Conservation (phyloP, 92 coral and sea anemone species). For the Epizoanthus rinbou region DNA sequence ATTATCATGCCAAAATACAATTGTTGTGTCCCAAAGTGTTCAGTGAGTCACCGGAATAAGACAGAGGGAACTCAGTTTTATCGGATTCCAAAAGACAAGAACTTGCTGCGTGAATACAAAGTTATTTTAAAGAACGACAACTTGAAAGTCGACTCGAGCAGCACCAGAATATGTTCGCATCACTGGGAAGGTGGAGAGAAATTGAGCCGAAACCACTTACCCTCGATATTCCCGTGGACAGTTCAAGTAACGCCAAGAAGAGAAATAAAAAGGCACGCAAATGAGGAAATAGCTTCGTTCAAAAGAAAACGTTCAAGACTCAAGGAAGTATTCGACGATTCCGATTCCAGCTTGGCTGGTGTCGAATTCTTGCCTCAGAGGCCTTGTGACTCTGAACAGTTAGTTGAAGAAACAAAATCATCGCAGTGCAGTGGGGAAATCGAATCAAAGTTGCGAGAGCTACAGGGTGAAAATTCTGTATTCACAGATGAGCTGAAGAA, state of each 20-base stretch:
- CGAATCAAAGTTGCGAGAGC: slow-evolving; percentile 12
- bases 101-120: slow-evolving; percentile 49
- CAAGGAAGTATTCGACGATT: background rate
- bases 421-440: background rate
- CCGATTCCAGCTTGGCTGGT: slow-evolving; percentile 32
- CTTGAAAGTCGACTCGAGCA: slow-evolving; percentile 45
- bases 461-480: slow-evolving; percentile 29
- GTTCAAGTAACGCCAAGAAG: slow-evolving; percentile 32
- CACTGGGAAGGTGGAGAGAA: slow-evolving; percentile 42
- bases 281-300: slow-evolving; percentile 1
- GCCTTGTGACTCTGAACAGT: background rate
- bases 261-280: slow-evolving; percentile 5
- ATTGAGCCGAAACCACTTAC: slow-evolving; percentile 44
- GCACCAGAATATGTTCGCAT: slow-evolving; percentile 48
- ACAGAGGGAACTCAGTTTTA: slow-evolving; percentile 26
- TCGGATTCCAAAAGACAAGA: slow-evolving; percentile 51
- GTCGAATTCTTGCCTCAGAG: slow-evolving; percentile 18
- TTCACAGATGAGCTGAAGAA: slow-evolving; percentile 12
- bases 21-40: slow-evolving; percentile 39
- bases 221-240: slow-evolving; percentile 54
- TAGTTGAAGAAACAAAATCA: background rate
- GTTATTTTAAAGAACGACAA: slow-evolving; percentile 49
- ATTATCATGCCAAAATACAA: slow-evolving; percentile 29
- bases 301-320: slow-evolving; percentile 28
- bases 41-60: slow-evolving; percentile 19